These are phyloP conservation scores for Deroplatys truncata DNA, from an alignment of 2,888 invertebrate genomes.

Conservation along the genomic window DNA sequence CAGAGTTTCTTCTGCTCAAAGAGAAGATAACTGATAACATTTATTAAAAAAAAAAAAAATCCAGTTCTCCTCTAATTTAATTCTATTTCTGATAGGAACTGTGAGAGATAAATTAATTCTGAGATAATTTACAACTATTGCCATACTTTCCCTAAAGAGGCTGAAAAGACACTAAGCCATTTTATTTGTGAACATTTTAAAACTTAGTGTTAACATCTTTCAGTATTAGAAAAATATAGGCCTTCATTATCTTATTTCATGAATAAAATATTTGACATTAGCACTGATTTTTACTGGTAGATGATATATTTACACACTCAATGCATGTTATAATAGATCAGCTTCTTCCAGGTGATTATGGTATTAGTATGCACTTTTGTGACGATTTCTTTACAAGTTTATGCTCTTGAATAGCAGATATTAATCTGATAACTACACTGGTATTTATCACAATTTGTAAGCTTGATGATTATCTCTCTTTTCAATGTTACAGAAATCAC, in stretches of 20 bases:
- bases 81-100: neutral
- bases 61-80: neutral
- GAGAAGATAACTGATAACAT: neutral
- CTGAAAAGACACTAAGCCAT: neutral
- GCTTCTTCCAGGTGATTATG: neutral
- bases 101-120: neutral
- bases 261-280: neutral
- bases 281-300: neutral
- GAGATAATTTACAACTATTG: neutral
- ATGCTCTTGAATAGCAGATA: neutral
- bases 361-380: too few species aligned
- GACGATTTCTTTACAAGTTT: neutral
- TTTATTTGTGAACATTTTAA: neutral
- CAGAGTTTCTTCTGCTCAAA: neutral
- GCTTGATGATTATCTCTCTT: neutral
- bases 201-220: neutral
- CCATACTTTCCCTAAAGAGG: neutral
- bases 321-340: neutral
- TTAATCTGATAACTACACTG: neutral
- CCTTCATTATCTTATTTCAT: neutral
- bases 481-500: neutral
- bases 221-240: constrained; percentile 12
- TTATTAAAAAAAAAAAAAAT: neutral
- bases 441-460: neutral
- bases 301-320: neutral